Conservation (phyloP, 2,888 invertebrate species). For the Biston stratarius region DNA sequence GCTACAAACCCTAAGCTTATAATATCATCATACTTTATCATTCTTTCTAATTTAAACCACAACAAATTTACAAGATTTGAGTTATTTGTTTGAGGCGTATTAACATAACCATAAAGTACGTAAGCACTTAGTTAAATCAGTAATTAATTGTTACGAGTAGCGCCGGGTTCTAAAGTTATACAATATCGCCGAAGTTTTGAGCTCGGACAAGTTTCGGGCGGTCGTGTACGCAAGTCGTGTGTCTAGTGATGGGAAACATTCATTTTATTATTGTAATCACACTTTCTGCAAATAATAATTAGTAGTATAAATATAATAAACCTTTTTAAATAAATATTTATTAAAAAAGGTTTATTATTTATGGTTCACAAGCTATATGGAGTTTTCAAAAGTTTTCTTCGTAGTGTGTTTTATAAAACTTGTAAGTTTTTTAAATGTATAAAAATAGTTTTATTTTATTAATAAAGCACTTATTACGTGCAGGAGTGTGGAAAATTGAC, state of each 20-base stretch:
- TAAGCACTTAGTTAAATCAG: conserved; percentile 55
- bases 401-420: too few relatives aligned
- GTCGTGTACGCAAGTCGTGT: conserved; percentile 38
- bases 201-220: conserved; percentile 48
- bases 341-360: too few relatives aligned
- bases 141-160: conserved; percentile 68
- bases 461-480: too few relatives aligned
- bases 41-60: conserved; percentile 6
- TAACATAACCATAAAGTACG: conserved; percentile 32
- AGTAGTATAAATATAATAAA: too few relatives aligned
- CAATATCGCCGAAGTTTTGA: conserved; percentile 64
- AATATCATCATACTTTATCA: not conserved
- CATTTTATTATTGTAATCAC: not conserved
- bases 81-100: conserved; percentile 20
- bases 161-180: conserved; percentile 61
- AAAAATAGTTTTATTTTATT: too few relatives aligned
- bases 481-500: too few relatives aligned
- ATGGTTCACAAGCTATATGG: too few relatives aligned
- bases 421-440: too few relatives aligned
- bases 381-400: too few relatives aligned
- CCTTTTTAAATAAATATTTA: too few relatives aligned
- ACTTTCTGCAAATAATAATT: not conserved
- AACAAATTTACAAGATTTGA: conserved; percentile 15
- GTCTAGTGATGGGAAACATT: conserved; percentile 19
- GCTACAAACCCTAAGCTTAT: too few relatives aligned